Percentiles rank a stretch among this genome's conserved stretches.
These are phyloP conservation scores for Ictidomys tridecemlineatus DNA, from an alignment of 2,113 vertebrate species.

Conservation along the genomic window DNA sequence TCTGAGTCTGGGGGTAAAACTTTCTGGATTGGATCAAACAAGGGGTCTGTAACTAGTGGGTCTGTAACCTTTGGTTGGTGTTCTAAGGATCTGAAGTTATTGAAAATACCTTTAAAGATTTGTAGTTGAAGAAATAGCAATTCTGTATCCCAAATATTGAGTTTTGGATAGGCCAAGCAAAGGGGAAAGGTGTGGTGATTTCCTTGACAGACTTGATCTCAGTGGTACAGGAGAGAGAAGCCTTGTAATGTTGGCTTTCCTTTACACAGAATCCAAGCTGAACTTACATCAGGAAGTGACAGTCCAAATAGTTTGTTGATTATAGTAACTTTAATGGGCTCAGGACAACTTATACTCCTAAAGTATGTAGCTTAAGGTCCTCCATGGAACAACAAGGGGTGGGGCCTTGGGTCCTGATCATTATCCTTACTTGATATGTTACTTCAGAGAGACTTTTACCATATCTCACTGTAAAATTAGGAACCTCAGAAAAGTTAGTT, in stretches of 20 bases:
- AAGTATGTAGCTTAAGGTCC: background rate
- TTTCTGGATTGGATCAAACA: background rate
- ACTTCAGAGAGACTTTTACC: background rate
- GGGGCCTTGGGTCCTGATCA: background rate
- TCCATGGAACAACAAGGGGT: background rate
- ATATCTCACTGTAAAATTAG: background rate
- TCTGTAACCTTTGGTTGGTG: background rate
- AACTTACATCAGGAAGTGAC: background rate
- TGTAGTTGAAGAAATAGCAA: background rate
- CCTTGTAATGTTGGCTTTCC: background rate
- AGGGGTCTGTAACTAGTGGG: background rate
- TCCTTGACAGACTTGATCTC: background rate
- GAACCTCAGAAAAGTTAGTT: background rate
- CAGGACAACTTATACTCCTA: background rate
- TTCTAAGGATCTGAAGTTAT: background rate
- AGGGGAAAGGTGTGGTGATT: background rate
- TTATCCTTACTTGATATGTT: background rate
- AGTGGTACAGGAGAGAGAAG: background rate
- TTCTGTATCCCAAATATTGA: background rate
- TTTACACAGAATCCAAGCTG: background rate
- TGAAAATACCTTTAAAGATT: background rate
- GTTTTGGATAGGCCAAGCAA: background rate
- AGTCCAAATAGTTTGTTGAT: background rate
- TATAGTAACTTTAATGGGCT: background rate
- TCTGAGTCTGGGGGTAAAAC: background rate